Percentiles rank a stretch among this genome's conserved stretches.
Conservation (phyloP, 2,797 vertebrate species). For the Malacoraja senta region DNA sequence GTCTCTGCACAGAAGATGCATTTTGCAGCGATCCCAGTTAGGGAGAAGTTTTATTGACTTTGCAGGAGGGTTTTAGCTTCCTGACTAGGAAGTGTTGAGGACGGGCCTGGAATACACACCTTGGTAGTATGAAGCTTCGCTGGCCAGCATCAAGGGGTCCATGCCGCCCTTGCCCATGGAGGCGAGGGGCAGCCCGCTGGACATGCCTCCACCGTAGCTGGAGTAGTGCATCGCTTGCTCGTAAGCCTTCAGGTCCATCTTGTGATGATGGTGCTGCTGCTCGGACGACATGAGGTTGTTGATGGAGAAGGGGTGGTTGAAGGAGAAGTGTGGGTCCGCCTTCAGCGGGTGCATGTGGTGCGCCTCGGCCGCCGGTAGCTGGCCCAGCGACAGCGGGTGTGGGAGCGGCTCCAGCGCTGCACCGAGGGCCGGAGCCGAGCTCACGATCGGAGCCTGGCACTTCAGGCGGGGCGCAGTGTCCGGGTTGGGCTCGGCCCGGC, state of each 20-base stretch:
- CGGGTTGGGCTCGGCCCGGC: slow-evolving; percentile 57
- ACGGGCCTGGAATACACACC: slow-evolving; percentile 92
- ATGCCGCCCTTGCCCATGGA: slow-evolving; percentile 73
- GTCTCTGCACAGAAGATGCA: slow-evolving; percentile 68
- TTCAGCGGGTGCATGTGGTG: slow-evolving; percentile 70
- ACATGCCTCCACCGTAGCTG: slow-evolving; percentile 70
- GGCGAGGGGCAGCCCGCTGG: slow-evolving; percentile 64
- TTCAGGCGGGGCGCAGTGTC: slow-evolving; percentile 65
- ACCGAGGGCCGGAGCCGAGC: slow-evolving; percentile 63
- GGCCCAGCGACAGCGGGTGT: slow-evolving; percentile 57
- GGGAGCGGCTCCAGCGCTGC: background rate
- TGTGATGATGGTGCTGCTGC: slow-evolving; percentile 81
- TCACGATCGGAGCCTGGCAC: slow-evolving; percentile 58
- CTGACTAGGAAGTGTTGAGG: slow-evolving; percentile 87
- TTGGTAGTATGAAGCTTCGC: slow-evolving; percentile 88
- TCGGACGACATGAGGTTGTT: slow-evolving; percentile 97
- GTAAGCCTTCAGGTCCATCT: slow-evolving; percentile 96
- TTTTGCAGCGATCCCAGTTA: slow-evolving; percentile 46
- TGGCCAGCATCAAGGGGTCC: slow-evolving; percentile 74
- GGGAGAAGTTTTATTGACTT: slow-evolving; percentile 39
- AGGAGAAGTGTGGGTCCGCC: slow-evolving; percentile 90
- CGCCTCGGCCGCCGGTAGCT: slow-evolving; percentile 57
- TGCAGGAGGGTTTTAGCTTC: slow-evolving; percentile 44
- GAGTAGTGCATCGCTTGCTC: slow-evolving; percentile 87
- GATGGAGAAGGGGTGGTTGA: slow-evolving; percentile 97